phyloP scores from a whole-genome alignment of 37 sponge, comb jelly and placozoan species.

The Halichondria panicea region DNA sequence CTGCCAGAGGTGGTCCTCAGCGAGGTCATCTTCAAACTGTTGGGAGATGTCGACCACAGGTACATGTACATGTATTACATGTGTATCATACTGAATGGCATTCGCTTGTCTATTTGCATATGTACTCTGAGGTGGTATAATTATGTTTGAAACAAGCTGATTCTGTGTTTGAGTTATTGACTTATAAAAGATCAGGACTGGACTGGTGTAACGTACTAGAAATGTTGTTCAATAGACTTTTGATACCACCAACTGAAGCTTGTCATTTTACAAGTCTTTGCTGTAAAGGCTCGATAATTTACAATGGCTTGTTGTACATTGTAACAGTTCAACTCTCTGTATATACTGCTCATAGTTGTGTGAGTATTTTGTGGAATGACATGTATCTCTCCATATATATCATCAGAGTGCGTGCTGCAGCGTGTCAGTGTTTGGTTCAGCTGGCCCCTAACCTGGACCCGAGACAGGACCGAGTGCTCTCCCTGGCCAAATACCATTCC shows the following conservation, averaged over 20 bases:
- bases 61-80: no score
- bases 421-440: slow-evolving; percentile 22
- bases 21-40: slow-evolving; percentile 29
- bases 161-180: no score
- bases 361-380: not conserved
- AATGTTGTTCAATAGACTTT: no score
- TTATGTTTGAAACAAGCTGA: no score
- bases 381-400: not conserved
- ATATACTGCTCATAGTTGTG: not conserved
- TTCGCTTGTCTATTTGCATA: not conserved
- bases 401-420: slow-evolving; percentile 38
- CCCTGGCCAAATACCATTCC: slow-evolving; percentile 21
- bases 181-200: no score
- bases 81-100: not conserved
- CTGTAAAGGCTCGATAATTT: no score
- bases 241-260: no score
- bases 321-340: no score
- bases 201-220: no score
- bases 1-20: slow-evolving; percentile 25
- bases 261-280: no score
- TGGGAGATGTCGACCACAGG: slow-evolving; percentile 56
- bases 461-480: slow-evolving; percentile 3
- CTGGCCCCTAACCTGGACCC: slow-evolving; percentile 33
- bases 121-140: not conserved
- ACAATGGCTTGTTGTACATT: no score